Evolutionary conservation across 2,113 vertebrate species (phyloP), one percentile per base, ranked within the genome.

Genomic region (Rhynchopsitta pachyrhyncha): DNA sequence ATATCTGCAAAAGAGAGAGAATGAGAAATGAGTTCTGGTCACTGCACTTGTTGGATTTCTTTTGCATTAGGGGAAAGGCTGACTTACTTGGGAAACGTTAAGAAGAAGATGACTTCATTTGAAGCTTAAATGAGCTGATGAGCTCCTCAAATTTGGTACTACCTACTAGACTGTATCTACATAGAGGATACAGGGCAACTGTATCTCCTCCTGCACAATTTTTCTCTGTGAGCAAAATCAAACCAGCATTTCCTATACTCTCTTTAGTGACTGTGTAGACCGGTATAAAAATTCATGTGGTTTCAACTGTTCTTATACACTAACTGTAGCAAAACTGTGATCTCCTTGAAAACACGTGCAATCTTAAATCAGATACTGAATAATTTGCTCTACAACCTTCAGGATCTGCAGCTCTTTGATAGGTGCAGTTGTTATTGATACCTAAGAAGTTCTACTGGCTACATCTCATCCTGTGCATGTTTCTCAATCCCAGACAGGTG

Each of bases 1-100:
- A 98, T 98, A 93, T 98, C 98, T 98, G 92, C 57, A 95, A 93
- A 81, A 96, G 12, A 97, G 23, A 62, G 31, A 94, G 29, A 92
- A 93, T 14, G 25, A 83, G 66, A 88, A 94, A 64, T 24, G 11
- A 15, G 13, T 59, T 83, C 74, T 91, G 22, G 8, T 80, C 62
- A 76, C 7, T 37, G 11, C 15, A 42, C 11, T 25, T 22, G 28
- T 64, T 28, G 55, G 35, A 42, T 73, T 86, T 82, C 17, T 85
- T 41, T 76, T 49, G 20, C 69, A 37, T 47, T 84, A 76, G 67
- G 74, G 55, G 79, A 63, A 80, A 93, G 59, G 13, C 15, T 92
- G 62, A 70, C 92, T 88, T 86, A 77, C 71, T 73, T 22, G 62
- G 22, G 64, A 95, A 86, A 59, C 8, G 11, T 71, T 49, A 83